Base-by-base conservation (phyloP, 2,888 invertebrate genomes). In the Drosophila greeni region DNA sequence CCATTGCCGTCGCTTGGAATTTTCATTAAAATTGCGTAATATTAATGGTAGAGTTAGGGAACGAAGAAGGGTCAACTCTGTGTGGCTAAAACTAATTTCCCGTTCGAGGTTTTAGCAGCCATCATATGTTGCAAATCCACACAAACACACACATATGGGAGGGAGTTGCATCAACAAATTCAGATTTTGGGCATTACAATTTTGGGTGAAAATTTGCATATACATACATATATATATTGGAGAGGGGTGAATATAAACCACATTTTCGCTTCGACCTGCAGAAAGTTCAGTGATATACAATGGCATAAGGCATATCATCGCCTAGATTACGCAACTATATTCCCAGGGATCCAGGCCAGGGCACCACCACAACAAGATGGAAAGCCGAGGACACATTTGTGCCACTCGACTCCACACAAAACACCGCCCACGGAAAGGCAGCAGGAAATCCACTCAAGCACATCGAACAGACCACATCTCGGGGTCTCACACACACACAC, bases 321-420 rank as follows among this genome's bases (percentile, higher is more conserved):
- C 75, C 74, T 77, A 80, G 82, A 82, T 79, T 79, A 79, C 82
- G 82, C 79, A 79, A 79, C 79, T 82, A 79, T 82, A 79, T 82
- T 76, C 49, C 52, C 37, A 47, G 39, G 36, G 53, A 49, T 33
- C 14, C 18, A 12, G 12, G 12, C 24, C 16, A 18, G 34, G 33
- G 20, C n/a, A n/a, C n/a, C n/a, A n/a, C n/a, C n/a, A n/a, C n/a
- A n/a, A n/a, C 24, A 14, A 26, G 26, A 11, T 16, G 43, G 6
- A 18, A 8, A 26, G 11, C 26, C 14, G 8, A 26, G 36, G 79
- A 76, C 79, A 78, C 79, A 78, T 78, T 78, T 78, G 78, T 73
- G 73, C 74, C 74, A 75, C 72, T 74, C 73, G 67, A 81, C 73
- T 74, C 77, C 70, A 65, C 75, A 72, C 68, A 69, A 34, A 69